Evolutionary conservation across 2,797 vertebrate genomes (phyloP).

Genomic region (Eulemur mongoz): DNA sequence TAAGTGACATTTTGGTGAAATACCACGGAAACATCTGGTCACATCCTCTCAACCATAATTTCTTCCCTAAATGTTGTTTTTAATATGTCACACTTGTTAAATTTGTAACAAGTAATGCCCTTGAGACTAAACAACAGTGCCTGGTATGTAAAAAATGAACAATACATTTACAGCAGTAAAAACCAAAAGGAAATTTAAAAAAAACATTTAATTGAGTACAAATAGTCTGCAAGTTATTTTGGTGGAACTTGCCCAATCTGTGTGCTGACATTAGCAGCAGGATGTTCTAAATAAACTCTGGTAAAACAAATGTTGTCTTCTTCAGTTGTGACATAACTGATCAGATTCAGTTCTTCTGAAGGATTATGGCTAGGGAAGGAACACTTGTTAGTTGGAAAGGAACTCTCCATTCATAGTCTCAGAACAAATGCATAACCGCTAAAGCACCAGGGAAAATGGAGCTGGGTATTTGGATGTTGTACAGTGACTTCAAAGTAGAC

Average conservation of each 20-base stretch:
- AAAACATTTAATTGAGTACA: slow-evolving; percentile 80
- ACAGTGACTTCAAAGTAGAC: slow-evolving; percentile 55
- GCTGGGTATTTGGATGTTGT: slow-evolving; percentile 35
- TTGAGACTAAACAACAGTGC: slow-evolving; percentile 85
- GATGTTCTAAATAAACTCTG: slow-evolving; percentile 75
- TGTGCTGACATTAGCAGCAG: slow-evolving; percentile 74
- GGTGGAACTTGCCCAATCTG: slow-evolving; percentile 72
- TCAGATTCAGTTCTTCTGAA: slow-evolving; percentile 60
- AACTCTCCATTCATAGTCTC: slow-evolving; percentile 41
- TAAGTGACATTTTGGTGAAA: slow-evolving; percentile 85
- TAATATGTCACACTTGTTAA: slow-evolving; percentile 87
- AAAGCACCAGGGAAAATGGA: slow-evolving; percentile 57
- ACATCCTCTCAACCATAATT: slow-evolving; percentile 83
- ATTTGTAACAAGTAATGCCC: slow-evolving; percentile 83
- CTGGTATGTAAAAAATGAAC: slow-evolving; percentile 86
- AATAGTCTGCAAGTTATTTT: slow-evolving; percentile 76
- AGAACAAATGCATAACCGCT: slow-evolving; percentile 54
- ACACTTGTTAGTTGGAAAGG: neutral
- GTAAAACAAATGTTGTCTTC: slow-evolving; percentile 70
- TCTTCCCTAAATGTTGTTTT: slow-evolving; percentile 87
- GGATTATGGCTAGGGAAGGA: slow-evolving; percentile 64
- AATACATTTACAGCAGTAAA: slow-evolving; percentile 83
- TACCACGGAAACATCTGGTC: slow-evolving; percentile 85
- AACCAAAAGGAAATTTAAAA: slow-evolving; percentile 82
- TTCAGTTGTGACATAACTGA: slow-evolving; percentile 61